Percentiles rank a stretch among this genome's conserved stretches.
Evolutionary conservation across 53 echinoderm and acorn worm species (phyloP).

Genomic region (Luidia sarsii): DNA sequence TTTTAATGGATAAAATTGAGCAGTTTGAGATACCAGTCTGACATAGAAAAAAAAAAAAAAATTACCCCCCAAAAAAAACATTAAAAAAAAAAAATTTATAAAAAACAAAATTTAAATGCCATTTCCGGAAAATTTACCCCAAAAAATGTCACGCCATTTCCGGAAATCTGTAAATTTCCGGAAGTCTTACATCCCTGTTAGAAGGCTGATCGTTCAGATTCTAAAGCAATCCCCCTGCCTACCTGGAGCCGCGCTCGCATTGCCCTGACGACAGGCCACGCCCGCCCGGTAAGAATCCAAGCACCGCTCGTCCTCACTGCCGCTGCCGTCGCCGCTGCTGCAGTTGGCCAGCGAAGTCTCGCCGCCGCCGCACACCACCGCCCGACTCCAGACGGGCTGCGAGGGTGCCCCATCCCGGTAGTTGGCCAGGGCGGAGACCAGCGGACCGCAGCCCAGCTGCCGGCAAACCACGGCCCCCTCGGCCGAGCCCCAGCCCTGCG

Average conservation of each 20-base stretch:
- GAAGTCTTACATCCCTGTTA: too few relatives aligned
- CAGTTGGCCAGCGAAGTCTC: conserved; percentile 23
- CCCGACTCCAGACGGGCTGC: conserved; percentile 20
- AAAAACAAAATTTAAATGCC: too few relatives aligned
- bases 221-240: too few relatives aligned
- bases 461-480: conserved; percentile 36
- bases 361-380: conserved; percentile 7
- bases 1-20: too few relatives aligned
- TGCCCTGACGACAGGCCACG: conserved; percentile 27
- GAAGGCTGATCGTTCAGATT: too few relatives aligned
- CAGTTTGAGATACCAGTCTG: too few relatives aligned
- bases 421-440: conserved; percentile 43
- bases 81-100: too few relatives aligned
- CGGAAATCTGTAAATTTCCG: too few relatives aligned
- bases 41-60: too few relatives aligned
- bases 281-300: conserved; percentile 18
- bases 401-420: conserved; percentile 24
- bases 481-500: conserved; percentile 18
- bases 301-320: not conserved
- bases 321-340: not conserved
- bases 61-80: too few relatives aligned
- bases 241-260: not conserved
- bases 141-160: too few relatives aligned
- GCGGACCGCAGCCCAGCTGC: conserved; percentile 36
- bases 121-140: too few relatives aligned